Base-by-base conservation (phyloP, 1,140 invertebrate genomes). In the Linepithema humile region DNA sequence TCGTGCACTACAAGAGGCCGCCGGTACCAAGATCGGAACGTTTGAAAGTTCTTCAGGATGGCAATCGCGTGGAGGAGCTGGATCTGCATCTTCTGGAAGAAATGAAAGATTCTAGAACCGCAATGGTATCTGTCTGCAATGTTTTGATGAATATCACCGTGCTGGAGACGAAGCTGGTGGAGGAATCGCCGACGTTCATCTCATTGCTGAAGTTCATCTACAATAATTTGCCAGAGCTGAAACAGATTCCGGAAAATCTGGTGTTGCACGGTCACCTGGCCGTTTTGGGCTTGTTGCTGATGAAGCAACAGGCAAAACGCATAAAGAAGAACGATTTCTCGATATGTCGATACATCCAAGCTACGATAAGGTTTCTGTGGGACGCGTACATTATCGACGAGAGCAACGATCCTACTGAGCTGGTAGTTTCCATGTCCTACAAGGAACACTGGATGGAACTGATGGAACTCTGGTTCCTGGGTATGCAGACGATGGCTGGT, bases 111-210 rank as follows among this genome's bases (percentile, higher is more conserved):
- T 97, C 97, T 0, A 95, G 97, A 72, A 95, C 96, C 7, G 97
- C 97, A 0, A 97, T 99, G 95, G 96, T 98, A 26, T 97, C 97
- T 73, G 96, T 98, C 2, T 98, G 98, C 93, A 98, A 98, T 89
- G 96, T 98, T 59, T 96, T 99, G 55, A 98, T 99, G 97, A 99
- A 99, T 90, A 95, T 99, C 0, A 97, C 97, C 15, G 98, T 99
- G 0, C 92, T 98, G 35, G 98, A 98, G 92, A 96, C 97, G 0
- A 97, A 97, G 92, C 93, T 97, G 20, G 97, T 98, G 4, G 96
- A 98, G 91, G 96, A 96, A 78, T 97, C 96, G 69, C 92, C 95
- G 26, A 94, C 97, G 5, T 98, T 98, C 92, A 96, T 96, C 77
- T 96, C 96, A 59, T 93, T 98, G 6, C 94, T 98, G 17, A 98